A percentile compares a stretch with the other conserved stretches of the same genome.
phyloP scores from a whole-genome alignment of 1,140 invertebrate species.

The Bombus sibiricus region DNA sequence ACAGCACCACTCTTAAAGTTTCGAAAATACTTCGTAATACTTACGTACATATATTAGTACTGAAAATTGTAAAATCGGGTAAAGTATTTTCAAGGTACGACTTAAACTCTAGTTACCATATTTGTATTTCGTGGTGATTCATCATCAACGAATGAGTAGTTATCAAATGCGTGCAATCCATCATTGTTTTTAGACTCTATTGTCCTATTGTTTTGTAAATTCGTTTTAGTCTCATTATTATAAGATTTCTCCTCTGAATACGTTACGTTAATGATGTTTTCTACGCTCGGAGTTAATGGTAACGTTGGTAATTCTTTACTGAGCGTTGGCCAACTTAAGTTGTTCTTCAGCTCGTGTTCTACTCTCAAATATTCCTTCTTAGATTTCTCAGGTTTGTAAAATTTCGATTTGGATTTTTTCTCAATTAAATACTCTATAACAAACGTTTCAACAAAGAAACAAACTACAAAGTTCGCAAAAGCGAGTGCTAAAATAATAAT shows the following conservation, averaged over 20 bases:
- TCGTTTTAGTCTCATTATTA: conserved; percentile 35
- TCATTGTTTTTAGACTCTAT: conserved; percentile 10
- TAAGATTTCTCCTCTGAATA: conserved; percentile 3
- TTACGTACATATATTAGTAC: conserved; percentile 41
- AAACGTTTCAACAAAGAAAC: conserved; percentile 85
- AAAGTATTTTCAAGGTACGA: not conserved
- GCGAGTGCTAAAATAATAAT: conserved; percentile 85
- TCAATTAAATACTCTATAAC: conserved; percentile 85
- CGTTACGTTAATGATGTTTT: conserved; percentile 64
- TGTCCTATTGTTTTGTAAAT: not conserved
- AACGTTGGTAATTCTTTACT: conserved; percentile 62
- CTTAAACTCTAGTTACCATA: conserved; percentile 58
- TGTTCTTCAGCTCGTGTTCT: conserved; percentile 77
- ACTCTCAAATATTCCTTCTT: conserved; percentile 84
- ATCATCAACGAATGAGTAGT: conserved; percentile 63
- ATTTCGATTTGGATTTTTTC: conserved; percentile 82
- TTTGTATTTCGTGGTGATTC: conserved; percentile 26
- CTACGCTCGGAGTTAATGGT: conserved; percentile 64
- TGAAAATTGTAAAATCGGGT: not conserved
- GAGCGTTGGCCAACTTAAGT: conserved; percentile 73
- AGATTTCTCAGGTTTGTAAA: conserved; percentile 83
- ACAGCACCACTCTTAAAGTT: not conserved
- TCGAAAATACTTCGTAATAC: conserved; percentile 41
- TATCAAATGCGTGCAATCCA: conserved; percentile 60
- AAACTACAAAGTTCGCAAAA: conserved; percentile 84